Evolutionary conservation across 2,888 invertebrate species (phyloP).

Genomic region (Abscondita cerata): DNA sequence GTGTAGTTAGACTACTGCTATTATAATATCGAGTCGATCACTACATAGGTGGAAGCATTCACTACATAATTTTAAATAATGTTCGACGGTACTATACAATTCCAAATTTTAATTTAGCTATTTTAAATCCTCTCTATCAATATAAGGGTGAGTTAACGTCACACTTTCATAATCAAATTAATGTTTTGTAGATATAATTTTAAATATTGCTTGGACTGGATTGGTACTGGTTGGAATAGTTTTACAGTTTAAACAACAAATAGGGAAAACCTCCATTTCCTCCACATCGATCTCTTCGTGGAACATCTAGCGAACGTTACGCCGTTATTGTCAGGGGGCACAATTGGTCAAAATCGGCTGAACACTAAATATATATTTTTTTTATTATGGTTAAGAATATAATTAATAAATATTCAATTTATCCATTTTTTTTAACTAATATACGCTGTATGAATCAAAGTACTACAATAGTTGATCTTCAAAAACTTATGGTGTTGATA

Average conservation of each 20-base stretch:
- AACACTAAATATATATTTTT: too few relatives aligned
- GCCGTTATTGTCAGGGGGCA: conserved; percentile 1
- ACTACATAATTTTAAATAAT: conserved; percentile 72
- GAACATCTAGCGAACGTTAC: conserved; percentile 11
- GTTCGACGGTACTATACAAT: conserved; percentile 70
- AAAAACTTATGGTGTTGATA: too few relatives aligned
- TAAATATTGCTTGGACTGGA: conserved; percentile 64
- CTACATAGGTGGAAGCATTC: conserved; percentile 69
- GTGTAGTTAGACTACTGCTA: conserved; percentile 69
- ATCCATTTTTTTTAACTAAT: too few relatives aligned
- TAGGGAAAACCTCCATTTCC: conserved; percentile 70
- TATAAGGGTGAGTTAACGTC: conserved; percentile 61
- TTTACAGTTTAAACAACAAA: conserved; percentile 64
- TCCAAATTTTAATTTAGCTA: conserved; percentile 64
- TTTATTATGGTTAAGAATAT: too few relatives aligned
- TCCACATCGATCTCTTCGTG: conserved; percentile 57
- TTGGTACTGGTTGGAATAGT: conserved; percentile 63
- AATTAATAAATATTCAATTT: too few relatives aligned
- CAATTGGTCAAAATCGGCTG: too few relatives aligned
- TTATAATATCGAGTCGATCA: conserved; percentile 69
- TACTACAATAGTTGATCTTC: too few relatives aligned
- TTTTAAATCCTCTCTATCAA: conserved; percentile 68
- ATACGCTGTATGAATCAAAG: too few relatives aligned
- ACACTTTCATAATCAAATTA: background rate
- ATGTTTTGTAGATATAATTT: conserved; percentile 63